Evolutionary conservation across 1,140 invertebrate genomes (phyloP), one percentile per base, ranked within the genome.

Genomic region (Caenorhabditis inopinata): DNA sequence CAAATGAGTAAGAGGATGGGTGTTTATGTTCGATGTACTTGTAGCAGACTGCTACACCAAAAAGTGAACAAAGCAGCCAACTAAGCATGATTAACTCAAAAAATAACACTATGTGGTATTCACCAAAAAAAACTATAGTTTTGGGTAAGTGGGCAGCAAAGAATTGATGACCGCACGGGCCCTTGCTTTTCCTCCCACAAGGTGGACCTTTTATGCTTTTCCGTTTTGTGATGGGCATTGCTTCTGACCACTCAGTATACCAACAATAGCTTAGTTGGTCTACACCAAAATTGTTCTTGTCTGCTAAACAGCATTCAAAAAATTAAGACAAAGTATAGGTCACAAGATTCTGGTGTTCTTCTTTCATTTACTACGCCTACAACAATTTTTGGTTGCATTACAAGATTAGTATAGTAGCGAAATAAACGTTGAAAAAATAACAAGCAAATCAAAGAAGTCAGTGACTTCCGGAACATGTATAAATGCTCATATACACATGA

Each of bases 131-230:
- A 68, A 58, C n/a, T 68, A 68, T 68, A 68, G 58, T 68, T 68
- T 51, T 68, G 29, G 58, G 58, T 68, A 68, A 68, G 58, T 68
- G 32, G 58, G 58, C 58, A 68, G 58, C 58, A 68, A 68, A 68
- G 58, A 68, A 68, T 68, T 68, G 58, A 68, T 68, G 58, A 68
- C 58, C 58, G 58, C 58, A 68, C n/a, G 58, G 58, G 32, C 58
- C 29, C 58, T 68, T 42, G 58, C 23, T 32, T 68, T 68, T 21
- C 32, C 58, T 68, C 32, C 58, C 27, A 68, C 58, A 68, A 68
- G 58, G 58, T 68, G 58, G 32, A 32, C 58, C 58, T 68, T 68
- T 68, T 68, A 68, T 68, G 58, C 58, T 68, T 32, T 68, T 68
- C 58, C 58, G 58, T 68, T 68, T 68, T 68, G 58, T 68, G 32